These are phyloP conservation scores for Odontothrips loti DNA, from an alignment of 2,888 invertebrate species.

Conservation along the genomic window DNA sequence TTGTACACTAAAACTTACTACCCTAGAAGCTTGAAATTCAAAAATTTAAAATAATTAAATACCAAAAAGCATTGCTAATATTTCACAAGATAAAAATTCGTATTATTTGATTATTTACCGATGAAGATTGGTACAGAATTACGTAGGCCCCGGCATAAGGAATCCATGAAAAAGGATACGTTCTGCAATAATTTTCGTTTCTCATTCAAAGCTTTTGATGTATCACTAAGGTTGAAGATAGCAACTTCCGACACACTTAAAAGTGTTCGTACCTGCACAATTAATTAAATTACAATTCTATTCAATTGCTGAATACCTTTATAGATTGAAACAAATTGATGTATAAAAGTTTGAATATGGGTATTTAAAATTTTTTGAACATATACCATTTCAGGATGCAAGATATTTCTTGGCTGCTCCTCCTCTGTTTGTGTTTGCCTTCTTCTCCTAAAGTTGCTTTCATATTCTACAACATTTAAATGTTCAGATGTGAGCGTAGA, in stretches of 20 bases:
- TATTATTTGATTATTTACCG: not conserved
- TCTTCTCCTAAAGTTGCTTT: not conserved
- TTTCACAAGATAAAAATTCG: not conserved
- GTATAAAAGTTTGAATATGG: not conserved
- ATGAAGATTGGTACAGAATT: constrained; percentile 8
- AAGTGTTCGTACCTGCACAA: not conserved
- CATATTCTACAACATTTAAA: not conserved
- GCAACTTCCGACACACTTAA: constrained; percentile 13
- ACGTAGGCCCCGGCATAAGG: not conserved
- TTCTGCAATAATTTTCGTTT: not conserved
- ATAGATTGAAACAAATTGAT: not conserved
- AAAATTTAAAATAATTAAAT: not conserved
- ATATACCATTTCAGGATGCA: not conserved
- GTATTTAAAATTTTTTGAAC: not conserved
- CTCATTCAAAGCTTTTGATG: not conserved
- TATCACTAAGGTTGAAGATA: not conserved
- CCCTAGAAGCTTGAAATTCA: not conserved
- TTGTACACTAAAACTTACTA: constrained; percentile 14
- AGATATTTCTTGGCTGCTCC: not conserved
- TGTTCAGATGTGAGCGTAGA: not conserved
- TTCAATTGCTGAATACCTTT: too few species aligned
- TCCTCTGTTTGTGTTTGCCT: not conserved
- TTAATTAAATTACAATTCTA: not conserved
- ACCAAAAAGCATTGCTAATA: not conserved
- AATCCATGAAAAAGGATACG: not conserved